Evolutionary conservation across 2,888 invertebrate genomes (phyloP).

Genomic region (Andrena minutula): DNA sequence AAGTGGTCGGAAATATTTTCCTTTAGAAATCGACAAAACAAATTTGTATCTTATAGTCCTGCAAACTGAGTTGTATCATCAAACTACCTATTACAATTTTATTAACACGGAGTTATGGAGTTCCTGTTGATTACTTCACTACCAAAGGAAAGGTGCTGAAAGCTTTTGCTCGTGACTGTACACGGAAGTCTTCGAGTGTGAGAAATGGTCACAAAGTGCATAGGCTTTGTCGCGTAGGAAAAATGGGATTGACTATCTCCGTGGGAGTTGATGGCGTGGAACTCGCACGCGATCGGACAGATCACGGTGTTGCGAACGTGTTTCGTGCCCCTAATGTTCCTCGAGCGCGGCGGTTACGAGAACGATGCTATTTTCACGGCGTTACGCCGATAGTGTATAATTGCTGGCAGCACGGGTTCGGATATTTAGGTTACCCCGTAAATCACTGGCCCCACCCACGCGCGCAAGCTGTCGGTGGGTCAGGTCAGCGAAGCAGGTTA

Average conservation of each 20-base stretch:
- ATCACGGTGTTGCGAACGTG: not conserved
- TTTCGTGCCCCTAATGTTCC: constrained; percentile 28
- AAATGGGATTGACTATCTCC: constrained; percentile 2
- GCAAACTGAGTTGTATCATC: no score
- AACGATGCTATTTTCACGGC: constrained; percentile 36
- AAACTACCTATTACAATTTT: no score
- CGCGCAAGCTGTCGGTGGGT: constrained; percentile 28
- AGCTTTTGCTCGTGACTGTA: not conserved
- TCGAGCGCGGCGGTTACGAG: constrained; percentile 3
- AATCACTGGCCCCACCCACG: constrained; percentile 40
- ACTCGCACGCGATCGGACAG: constrained; percentile 6
- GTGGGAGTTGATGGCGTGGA: not conserved
- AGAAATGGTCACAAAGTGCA: not conserved
- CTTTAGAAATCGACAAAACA: no score
- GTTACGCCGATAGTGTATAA: constrained; percentile 41
- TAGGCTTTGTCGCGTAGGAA: not conserved
- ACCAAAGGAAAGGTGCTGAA: no score
- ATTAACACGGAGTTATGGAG: no score
- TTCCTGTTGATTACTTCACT: no score
- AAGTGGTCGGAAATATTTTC: no score
- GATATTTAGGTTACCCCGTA: constrained; percentile 52
- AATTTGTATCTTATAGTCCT: no score
- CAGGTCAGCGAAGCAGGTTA: constrained; percentile 49
- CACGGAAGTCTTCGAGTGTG: not conserved
- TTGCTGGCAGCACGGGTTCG: constrained; percentile 30